A percentile compares a stretch with the other conserved stretches of the same genome.
These are phyloP conservation scores for Onychostoma macrolepis DNA, from an alignment of 2,113 vertebrate genomes.

Conservation along the genomic window DNA sequence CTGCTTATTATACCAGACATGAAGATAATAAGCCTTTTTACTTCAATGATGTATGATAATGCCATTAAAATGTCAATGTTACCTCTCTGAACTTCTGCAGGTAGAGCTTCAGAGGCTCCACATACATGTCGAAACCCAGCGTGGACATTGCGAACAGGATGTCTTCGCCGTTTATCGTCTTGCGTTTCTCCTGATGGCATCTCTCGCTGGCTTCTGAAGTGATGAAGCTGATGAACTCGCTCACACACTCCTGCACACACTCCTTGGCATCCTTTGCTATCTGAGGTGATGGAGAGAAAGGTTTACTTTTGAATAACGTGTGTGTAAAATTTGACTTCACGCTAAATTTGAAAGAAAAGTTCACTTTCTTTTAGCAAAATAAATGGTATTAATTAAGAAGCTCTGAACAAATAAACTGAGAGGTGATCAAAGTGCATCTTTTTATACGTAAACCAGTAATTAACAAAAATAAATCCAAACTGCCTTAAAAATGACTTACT, in stretches of 20 bases:
- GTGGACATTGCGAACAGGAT: constrained; percentile 99
- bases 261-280: constrained; percentile 99
- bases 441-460: not conserved
- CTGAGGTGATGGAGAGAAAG: constrained; percentile 65
- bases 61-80: not conserved
- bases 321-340: not conserved
- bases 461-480: not conserved
- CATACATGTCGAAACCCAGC: constrained; percentile 97
- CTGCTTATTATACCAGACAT: not conserved
- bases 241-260: constrained; percentile 98
- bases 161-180: constrained; percentile 98
- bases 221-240: constrained; percentile 99
- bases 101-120: constrained; percentile 96
- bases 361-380: not conserved
- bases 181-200: constrained; percentile 98
- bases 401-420: not conserved
- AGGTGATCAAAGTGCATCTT: not conserved
- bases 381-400: not conserved
- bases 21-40: not conserved
- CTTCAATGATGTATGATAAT: not conserved
- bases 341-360: no score
- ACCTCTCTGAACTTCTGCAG: constrained; percentile 99
- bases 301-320: not conserved
- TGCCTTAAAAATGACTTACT: constrained; percentile 68
- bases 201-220: constrained; percentile 97